These are phyloP conservation scores for Stictocephala bisonia DNA, from an alignment of 2,888 invertebrate species.

Conservation along the genomic window DNA sequence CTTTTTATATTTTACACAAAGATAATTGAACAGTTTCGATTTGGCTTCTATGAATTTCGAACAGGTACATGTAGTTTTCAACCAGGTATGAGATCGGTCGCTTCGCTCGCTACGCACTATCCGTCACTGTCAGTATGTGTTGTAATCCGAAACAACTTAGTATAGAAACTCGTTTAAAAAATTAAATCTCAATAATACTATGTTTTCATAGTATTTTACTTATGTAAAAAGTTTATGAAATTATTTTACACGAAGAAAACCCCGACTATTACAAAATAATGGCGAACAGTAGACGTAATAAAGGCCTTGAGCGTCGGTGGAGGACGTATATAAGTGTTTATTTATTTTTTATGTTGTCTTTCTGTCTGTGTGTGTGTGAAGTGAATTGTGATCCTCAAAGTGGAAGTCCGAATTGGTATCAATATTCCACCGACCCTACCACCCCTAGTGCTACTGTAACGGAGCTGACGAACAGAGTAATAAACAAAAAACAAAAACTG, in stretches of 20 bases:
- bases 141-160: no score
- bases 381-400: slow-evolving; percentile 29
- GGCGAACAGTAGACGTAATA: slow-evolving; percentile 12
- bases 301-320: slow-evolving; percentile 40
- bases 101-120: no score
- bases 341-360: slow-evolving; percentile 8
- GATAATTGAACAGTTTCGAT: no score
- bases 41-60: no score
- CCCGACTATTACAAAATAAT: not conserved
- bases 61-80: no score
- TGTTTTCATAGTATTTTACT: no score
- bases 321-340: slow-evolving; percentile 39
- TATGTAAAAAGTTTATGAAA: no score
- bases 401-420: slow-evolving; percentile 23
- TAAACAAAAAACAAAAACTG: slow-evolving; percentile 70
- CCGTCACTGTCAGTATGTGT: no score
- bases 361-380: slow-evolving; percentile 28
- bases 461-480: slow-evolving; percentile 65
- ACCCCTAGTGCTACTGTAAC: slow-evolving; percentile 17
- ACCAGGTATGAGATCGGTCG: no score
- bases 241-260: no score
- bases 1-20: not conserved
- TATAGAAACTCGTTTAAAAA: no score
- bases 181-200: no score
- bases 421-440: slow-evolving; percentile 33